Percentiles rank a stretch among this genome's conserved stretches.
These are phyloP conservation scores for Centropus bengalensis DNA, from an alignment of 2,113 vertebrate species.

Conservation along the genomic window DNA sequence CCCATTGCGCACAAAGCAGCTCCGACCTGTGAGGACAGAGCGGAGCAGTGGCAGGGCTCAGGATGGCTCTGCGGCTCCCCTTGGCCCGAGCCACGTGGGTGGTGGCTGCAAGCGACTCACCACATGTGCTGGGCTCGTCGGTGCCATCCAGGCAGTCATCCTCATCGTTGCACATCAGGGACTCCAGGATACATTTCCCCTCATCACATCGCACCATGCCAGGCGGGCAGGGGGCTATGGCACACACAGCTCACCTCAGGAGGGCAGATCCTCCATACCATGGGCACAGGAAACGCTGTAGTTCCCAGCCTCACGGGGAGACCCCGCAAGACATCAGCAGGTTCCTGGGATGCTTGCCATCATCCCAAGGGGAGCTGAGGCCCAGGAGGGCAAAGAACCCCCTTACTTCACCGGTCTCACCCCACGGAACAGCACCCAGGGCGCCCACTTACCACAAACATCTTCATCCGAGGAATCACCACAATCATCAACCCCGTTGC, in stretches of 20 bases:
- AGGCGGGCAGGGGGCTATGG: constrained; percentile 62
- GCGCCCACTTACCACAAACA: constrained; percentile 45
- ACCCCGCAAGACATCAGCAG: neutral
- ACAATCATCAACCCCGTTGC: constrained; percentile 87
- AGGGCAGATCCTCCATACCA: neutral
- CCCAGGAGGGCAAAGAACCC: neutral
- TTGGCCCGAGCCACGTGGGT: fast-evolving
- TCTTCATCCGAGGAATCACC: constrained; percentile 89
- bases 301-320: neutral
- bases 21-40: constrained; percentile 71
- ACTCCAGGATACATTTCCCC: constrained; percentile 72
- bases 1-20: constrained; percentile 81
- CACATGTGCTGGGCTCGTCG: constrained; percentile 68
- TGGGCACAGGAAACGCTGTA: neutral
- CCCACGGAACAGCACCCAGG: neutral
- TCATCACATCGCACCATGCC: constrained; percentile 64
- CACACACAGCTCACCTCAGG: neutral
- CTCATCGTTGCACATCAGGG: constrained; percentile 69
- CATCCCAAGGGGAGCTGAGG: neutral
- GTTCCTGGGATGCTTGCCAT: neutral
- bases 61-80: neutral
- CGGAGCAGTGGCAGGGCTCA: fast-evolving
- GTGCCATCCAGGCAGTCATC: constrained; percentile 72
- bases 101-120: neutral
- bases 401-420: neutral